Percentiles rank a stretch among this genome's conserved stretches.
Conservation (phyloP, 2,113 vertebrate species). For the Pelmatolapia mariae region DNA sequence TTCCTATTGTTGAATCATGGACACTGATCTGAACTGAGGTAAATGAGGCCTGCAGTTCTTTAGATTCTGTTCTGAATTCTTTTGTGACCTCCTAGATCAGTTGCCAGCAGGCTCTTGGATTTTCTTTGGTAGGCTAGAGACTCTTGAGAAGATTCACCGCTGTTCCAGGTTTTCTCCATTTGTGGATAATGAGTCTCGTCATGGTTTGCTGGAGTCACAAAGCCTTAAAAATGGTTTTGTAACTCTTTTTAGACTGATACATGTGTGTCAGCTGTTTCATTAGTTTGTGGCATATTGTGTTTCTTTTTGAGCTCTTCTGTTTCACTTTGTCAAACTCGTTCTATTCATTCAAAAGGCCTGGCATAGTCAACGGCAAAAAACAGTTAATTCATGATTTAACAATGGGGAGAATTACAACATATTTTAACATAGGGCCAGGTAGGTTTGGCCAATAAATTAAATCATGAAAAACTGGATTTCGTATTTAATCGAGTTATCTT, state of each 20-base stretch:
- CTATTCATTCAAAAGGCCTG: not conserved
- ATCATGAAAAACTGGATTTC: not conserved
- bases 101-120: not conserved
- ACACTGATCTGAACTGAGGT: not conserved
- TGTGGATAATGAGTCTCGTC: not conserved
- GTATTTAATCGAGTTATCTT: not conserved
- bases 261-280: not conserved
- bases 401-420: not conserved
- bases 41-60: not conserved
- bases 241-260: not conserved
- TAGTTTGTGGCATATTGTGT: not conserved
- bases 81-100: not conserved
- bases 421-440: not conserved
- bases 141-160: fast-evolving
- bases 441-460: not conserved
- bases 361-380: not conserved
- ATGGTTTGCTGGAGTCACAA: not conserved
- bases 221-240: not conserved
- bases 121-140: fast-evolving
- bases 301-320: not conserved
- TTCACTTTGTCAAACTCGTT: not conserved
- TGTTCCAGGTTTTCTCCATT: not conserved
- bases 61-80: not conserved
- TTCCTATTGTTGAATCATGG: not conserved
- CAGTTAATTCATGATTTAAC: not conserved